A percentile compares a stretch with the other conserved stretches of the same genome.
phyloP scores from a whole-genome alignment of 2,888 invertebrate genomes.

The Aproaerema taeniolella region DNA sequence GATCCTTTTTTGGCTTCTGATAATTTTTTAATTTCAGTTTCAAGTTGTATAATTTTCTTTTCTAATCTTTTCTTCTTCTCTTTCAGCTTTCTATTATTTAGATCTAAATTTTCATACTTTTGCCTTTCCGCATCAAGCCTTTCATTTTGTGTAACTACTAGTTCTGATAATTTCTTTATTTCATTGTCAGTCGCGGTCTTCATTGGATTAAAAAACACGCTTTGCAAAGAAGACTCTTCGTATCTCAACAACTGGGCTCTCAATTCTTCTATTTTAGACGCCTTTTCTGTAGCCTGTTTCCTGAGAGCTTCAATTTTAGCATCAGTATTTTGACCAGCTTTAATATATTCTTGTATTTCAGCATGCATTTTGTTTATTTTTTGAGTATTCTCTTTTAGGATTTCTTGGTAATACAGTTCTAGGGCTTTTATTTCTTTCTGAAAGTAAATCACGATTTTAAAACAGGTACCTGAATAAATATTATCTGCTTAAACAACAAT shows the following conservation, averaged over 20 bases:
- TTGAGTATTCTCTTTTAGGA: slow-evolving; percentile 61
- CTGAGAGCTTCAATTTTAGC: slow-evolving; percentile 69
- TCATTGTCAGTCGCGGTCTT: slow-evolving; percentile 80
- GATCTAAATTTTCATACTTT: slow-evolving; percentile 77
- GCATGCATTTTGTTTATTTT: slow-evolving; percentile 67
- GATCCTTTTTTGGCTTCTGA: slow-evolving; percentile 48
- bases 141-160: slow-evolving; percentile 74
- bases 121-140: slow-evolving; percentile 78
- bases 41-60: slow-evolving; percentile 37
- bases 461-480: too few species aligned
- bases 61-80: slow-evolving; percentile 66
- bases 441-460: too few species aligned
- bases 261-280: slow-evolving; percentile 63
- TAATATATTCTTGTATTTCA: slow-evolving; percentile 57
- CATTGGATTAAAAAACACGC: slow-evolving; percentile 69
- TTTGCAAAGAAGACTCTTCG: slow-evolving; percentile 67
- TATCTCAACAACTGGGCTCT: slow-evolving; percentile 60
- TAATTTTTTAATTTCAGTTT: slow-evolving; percentile 41
- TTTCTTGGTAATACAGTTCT: slow-evolving; percentile 66
- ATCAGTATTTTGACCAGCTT: slow-evolving; percentile 63
- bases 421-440: slow-evolving; percentile 70
- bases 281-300: slow-evolving; percentile 63
- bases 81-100: slow-evolving; percentile 70
- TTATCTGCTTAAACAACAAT: too few species aligned
- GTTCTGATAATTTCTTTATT: slow-evolving; percentile 76